Conservation (phyloP, 2,888 invertebrate genomes). For the Ennomos erosarius region DNA sequence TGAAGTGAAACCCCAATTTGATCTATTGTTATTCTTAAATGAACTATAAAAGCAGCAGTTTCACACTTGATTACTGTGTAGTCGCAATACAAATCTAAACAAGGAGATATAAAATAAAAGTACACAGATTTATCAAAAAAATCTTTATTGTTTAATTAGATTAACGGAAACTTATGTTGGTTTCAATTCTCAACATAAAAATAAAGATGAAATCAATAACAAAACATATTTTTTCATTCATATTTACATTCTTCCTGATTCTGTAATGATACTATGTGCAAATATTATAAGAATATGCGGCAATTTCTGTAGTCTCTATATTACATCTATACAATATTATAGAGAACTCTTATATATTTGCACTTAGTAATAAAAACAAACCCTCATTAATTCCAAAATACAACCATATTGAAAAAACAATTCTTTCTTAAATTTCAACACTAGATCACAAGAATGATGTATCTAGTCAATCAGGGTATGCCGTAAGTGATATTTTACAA, state of each 20-base stretch:
- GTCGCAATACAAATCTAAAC: neutral
- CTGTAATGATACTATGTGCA: slow-evolving; percentile 7
- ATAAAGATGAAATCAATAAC: slow-evolving; percentile 76
- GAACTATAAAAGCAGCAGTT: too few species aligned
- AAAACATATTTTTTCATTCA: slow-evolving; percentile 67
- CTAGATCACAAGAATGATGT: too few species aligned
- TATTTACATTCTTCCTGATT: slow-evolving; percentile 67
- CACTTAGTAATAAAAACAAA: slow-evolving; percentile 43
- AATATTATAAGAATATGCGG: slow-evolving; percentile 5
- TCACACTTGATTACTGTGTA: too few species aligned
- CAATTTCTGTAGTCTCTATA: too few species aligned
- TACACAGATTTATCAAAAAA: slow-evolving; percentile 69
- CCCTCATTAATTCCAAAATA: slow-evolving; percentile 21
- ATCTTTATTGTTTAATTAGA: slow-evolving; percentile 77
- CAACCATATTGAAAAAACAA: slow-evolving; percentile 40
- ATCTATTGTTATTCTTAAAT: too few species aligned
- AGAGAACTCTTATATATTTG: slow-evolving; percentile 9
- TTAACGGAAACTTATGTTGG: slow-evolving; percentile 69
- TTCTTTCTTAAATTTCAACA: slow-evolving; percentile 45
- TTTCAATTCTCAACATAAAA: slow-evolving; percentile 75
- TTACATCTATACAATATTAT: neutral
- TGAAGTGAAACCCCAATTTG: too few species aligned
- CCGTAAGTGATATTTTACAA: slow-evolving; percentile 58
- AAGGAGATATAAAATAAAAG: slow-evolving; percentile 39
- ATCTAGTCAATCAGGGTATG: too few species aligned